Conservation (phyloP, 2,888 invertebrate genomes). For the Microchrysa polita region DNA sequence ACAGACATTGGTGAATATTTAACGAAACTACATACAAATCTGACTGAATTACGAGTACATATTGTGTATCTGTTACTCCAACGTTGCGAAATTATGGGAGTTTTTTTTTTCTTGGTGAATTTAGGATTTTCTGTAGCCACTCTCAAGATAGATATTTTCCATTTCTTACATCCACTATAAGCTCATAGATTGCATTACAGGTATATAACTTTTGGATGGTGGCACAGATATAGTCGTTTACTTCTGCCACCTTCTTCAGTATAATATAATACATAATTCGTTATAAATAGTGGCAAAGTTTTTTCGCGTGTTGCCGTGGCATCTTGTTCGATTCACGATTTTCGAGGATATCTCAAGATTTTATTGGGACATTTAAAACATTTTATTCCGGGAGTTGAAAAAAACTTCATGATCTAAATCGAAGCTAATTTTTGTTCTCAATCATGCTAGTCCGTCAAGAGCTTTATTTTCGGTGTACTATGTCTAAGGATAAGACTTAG, state of each 20-base stretch:
- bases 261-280: background rate
- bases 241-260: too few relatives aligned
- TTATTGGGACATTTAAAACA: too few relatives aligned
- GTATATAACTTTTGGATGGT: slow-evolving; percentile 20
- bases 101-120: slow-evolving; percentile 5
- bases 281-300: slow-evolving; percentile 5
- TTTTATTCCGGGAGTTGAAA: too few relatives aligned
- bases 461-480: too few relatives aligned
- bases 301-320: background rate
- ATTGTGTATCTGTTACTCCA: slow-evolving; percentile 14
- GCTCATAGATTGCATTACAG: slow-evolving; percentile 27
- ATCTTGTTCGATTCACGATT: background rate
- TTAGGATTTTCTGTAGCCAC: slow-evolving; percentile 24
- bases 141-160: slow-evolving; percentile 22
- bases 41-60: too few relatives aligned
- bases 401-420: too few relatives aligned
- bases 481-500: too few relatives aligned
- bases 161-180: slow-evolving; percentile 23
- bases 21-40: slow-evolving; percentile 32
- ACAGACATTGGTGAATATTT: slow-evolving; percentile 23
- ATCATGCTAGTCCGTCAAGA: too few relatives aligned
- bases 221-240: background rate
- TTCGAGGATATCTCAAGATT: background rate
- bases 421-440: too few relatives aligned
- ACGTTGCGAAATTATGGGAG: slow-evolving; percentile 15